Percentiles rank a stretch among this genome's conserved stretches.
Evolutionary conservation across 2,888 invertebrate species (phyloP).

Genomic region (Meteorus colon): DNA sequence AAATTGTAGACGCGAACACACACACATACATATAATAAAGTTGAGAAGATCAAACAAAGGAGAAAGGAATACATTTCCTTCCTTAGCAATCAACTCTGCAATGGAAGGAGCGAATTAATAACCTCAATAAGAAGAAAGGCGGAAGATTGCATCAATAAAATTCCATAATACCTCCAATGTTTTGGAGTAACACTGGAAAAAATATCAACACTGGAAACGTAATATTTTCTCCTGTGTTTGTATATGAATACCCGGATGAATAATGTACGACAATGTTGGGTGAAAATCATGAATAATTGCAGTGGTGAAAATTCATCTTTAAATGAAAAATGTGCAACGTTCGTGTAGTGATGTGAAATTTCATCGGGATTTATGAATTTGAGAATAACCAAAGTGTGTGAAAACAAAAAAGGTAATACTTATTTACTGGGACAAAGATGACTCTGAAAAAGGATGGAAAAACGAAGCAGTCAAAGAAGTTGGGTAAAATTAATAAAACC

Average conservation of each 20-base stretch:
- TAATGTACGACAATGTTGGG: not conserved
- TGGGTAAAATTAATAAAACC: slow-evolving; percentile 51
- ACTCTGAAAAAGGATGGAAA: slow-evolving; percentile 59
- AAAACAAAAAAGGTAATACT: not conserved
- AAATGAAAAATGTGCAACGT: not conserved
- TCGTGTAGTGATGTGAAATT: slow-evolving; percentile 14
- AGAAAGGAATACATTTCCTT: too few species aligned
- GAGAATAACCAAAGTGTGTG: not conserved
- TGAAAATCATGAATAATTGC: slow-evolving; percentile 5
- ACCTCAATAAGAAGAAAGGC: not conserved
- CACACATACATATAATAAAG: not conserved
- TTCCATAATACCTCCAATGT: not conserved
- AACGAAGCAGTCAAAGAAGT: slow-evolving; percentile 55
- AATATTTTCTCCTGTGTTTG: not conserved
- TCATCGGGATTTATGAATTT: not conserved
- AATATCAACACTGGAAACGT: not conserved
- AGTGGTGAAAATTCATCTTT: not conserved
- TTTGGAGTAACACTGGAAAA: slow-evolving; percentile 14
- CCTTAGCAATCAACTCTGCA: too few species aligned
- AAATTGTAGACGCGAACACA: not conserved
- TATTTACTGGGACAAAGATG: slow-evolving; percentile 50
- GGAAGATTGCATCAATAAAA: not conserved
- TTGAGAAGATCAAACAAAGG: not conserved
- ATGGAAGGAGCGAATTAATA: not conserved
- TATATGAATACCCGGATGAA: not conserved